Evolutionary conservation across 2,113 vertebrate genomes (phyloP).

Genomic region (Corvus cornix): DNA sequence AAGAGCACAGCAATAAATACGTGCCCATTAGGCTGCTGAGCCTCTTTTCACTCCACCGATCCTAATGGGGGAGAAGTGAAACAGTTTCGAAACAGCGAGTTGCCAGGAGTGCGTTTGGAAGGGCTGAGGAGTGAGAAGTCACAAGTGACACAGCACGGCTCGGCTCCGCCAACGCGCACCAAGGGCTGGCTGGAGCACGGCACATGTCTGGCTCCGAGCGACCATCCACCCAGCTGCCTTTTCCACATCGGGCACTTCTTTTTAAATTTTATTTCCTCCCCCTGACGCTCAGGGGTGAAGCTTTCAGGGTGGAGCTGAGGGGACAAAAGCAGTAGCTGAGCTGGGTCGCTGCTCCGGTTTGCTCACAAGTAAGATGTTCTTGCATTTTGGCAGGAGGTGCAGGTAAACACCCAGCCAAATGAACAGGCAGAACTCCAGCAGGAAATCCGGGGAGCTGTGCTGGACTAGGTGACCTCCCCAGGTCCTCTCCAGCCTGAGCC

Average conservation of each 20-base stretch:
- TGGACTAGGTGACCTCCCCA: neutral
- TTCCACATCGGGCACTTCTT: neutral
- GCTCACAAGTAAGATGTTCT: accelerated
- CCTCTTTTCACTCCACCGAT: constrained; percentile 26
- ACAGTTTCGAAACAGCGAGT: neutral
- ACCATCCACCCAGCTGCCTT: neutral
- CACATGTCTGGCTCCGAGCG: neutral
- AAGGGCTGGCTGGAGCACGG: neutral
- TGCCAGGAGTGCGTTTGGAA: neutral
- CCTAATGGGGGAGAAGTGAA: constrained; percentile 11
- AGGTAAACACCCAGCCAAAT: accelerated
- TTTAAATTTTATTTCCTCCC: too few species aligned
- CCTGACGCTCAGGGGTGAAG: neutral
- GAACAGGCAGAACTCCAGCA: neutral
- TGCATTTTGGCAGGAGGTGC: accelerated
- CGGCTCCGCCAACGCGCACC: neutral
- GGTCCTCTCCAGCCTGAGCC: neutral
- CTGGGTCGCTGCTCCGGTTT: accelerated
- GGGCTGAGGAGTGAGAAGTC: constrained; percentile 8
- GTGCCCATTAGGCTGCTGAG: neutral
- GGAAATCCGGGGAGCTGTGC: neutral
- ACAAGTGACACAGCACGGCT: neutral
- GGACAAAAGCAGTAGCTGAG: accelerated
- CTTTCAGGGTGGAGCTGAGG: neutral
- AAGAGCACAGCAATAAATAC: neutral